Evolutionary conservation across 2,797 vertebrate genomes (phyloP).

Genomic region (Sebastes variabilis): DNA sequence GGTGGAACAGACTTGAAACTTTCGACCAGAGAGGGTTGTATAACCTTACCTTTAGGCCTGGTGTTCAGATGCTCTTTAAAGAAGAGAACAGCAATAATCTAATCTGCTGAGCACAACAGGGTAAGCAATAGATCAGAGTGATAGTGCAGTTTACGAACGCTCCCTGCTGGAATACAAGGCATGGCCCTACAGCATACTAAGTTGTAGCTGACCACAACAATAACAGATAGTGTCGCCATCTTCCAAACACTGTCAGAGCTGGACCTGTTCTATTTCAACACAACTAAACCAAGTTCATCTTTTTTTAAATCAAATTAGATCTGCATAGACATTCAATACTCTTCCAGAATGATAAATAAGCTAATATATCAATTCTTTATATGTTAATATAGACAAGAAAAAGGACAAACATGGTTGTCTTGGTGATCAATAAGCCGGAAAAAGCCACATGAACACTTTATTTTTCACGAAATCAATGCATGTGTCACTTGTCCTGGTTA

Average conservation of each 20-base stretch:
- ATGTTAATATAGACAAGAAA: neutral
- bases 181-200: neutral
- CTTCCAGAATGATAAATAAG: neutral
- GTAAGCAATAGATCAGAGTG: neutral
- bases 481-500: neutral
- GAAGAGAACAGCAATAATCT: neutral
- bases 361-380: neutral
- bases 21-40: neutral
- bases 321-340: neutral
- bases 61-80: neutral
- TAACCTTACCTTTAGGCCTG: neutral
- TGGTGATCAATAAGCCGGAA: slow-evolving; percentile 22
- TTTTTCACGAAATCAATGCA: neutral
- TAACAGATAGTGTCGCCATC: neutral
- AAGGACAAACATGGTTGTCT: slow-evolving; percentile 34
- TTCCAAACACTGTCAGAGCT: neutral
- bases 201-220: neutral
- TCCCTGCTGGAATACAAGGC: neutral
- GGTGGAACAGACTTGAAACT: neutral
- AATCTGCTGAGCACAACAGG: neutral
- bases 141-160: neutral
- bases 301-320: neutral
- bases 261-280: neutral
- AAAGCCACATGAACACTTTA: neutral
- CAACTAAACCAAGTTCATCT: neutral